A percentile compares a stretch with the other conserved stretches of the same genome.
These are phyloP conservation scores for Anagrus nilaparvatae DNA, from an alignment of 1,140 invertebrate species.

Conservation along the genomic window DNA sequence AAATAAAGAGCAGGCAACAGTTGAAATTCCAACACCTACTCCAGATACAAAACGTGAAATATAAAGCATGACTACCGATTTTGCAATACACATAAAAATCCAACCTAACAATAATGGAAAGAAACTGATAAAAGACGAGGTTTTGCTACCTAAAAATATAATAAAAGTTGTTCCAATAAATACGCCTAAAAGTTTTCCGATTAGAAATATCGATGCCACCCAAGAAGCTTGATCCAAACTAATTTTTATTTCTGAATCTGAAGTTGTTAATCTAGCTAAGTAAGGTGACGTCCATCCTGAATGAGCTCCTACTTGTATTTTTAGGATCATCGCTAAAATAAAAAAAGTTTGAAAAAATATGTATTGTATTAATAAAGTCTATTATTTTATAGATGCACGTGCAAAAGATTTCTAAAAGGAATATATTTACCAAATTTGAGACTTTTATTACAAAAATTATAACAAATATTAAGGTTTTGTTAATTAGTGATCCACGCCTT, in stretches of 20 bases:
- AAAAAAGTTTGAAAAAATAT: no score
- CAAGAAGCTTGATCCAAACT: conserved; percentile 51
- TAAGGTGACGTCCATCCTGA: conserved; percentile 50
- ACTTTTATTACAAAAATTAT: no score
- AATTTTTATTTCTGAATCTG: conserved; percentile 42
- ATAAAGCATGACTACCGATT: conserved; percentile 43
- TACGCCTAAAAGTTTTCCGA: conserved; percentile 31
- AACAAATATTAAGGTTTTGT: no score
- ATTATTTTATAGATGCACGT: no score
- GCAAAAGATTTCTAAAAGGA: no score
- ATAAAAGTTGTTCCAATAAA: conserved; percentile 22
- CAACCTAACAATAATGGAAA: conserved; percentile 51
- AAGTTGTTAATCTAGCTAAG: conserved; percentile 38
- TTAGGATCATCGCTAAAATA: conserved; percentile 26
- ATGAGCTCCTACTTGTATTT: conserved; percentile 27
- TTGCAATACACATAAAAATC: conserved; percentile 46
- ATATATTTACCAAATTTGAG: no score
- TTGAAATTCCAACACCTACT: no score
- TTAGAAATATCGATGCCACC: conserved; percentile 36
- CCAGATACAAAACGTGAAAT: conserved; percentile 37
- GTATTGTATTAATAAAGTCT: no score
- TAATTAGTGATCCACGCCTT: no score
- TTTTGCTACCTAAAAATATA: conserved; percentile 53
- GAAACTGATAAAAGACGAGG: conserved; percentile 46
- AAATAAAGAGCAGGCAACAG: no score